phyloP scores from a whole-genome alignment of 2,888 invertebrate species.

The Drymonia ruficornis region DNA sequence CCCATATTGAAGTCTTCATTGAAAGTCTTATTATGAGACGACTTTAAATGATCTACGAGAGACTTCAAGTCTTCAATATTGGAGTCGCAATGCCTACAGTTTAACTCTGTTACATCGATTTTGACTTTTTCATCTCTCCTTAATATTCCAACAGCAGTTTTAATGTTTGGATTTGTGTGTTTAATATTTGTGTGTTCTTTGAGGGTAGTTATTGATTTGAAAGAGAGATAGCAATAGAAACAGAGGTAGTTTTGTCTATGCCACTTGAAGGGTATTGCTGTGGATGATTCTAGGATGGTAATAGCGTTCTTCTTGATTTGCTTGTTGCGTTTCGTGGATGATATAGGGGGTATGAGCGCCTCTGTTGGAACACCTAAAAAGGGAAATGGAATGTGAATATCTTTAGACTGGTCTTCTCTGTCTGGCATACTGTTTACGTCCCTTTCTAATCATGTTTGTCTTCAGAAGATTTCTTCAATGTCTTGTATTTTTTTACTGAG shows the following conservation, averaged over 20 bases:
- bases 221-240: slow-evolving; percentile 70
- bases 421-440: background rate
- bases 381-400: slow-evolving; percentile 52
- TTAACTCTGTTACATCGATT: slow-evolving; percentile 60
- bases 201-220: slow-evolving; percentile 57
- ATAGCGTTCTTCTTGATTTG: slow-evolving; percentile 72
- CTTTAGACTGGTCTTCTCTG: slow-evolving; percentile 7
- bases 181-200: slow-evolving; percentile 67
- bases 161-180: slow-evolving; percentile 58
- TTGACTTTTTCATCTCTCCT: slow-evolving; percentile 74
- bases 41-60: slow-evolving; percentile 58
- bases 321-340: slow-evolving; percentile 68
- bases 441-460: too few relatives aligned
- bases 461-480: too few relatives aligned
- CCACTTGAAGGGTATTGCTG: slow-evolving; percentile 74
- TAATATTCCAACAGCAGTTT: slow-evolving; percentile 65
- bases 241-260: slow-evolving; percentile 73
- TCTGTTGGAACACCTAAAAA: slow-evolving; percentile 66
- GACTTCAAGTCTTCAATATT: slow-evolving; percentile 41
- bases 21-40: slow-evolving; percentile 50
- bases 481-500: too few relatives aligned
- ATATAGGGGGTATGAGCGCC: slow-evolving; percentile 58
- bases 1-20: slow-evolving; percentile 58
- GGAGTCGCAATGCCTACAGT: slow-evolving; percentile 55
- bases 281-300: slow-evolving; percentile 64